Conservation (phyloP, 2,113 vertebrate species). For the Ibidorhyncha struthersii region DNA sequence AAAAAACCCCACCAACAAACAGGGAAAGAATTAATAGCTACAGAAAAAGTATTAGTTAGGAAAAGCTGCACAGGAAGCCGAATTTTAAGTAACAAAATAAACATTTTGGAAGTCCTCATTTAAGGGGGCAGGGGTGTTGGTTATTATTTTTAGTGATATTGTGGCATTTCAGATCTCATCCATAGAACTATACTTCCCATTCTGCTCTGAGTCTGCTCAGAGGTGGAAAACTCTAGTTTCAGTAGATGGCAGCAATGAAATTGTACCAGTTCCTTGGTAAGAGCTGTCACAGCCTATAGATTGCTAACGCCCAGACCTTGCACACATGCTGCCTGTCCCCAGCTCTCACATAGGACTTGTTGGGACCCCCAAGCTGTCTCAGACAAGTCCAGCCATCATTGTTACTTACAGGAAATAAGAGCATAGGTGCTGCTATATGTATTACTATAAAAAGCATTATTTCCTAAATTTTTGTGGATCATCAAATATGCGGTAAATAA, state of each 20-base stretch:
- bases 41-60: background rate
- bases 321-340: background rate
- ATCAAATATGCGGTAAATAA: background rate
- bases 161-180: constrained; percentile 39
- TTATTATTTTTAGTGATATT: background rate
- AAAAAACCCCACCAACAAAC: background rate
- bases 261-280: background rate
- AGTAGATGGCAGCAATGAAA: background rate
- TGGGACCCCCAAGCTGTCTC: background rate
- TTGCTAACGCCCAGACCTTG: background rate
- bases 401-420: background rate
- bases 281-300: background rate
- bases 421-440: accelerated
- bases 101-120: background rate
- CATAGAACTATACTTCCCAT: background rate
- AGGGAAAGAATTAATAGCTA: background rate
- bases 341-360: background rate
- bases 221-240: background rate
- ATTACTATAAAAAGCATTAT: background rate
- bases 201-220: background rate
- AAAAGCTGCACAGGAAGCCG: background rate
- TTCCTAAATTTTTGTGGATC: background rate
- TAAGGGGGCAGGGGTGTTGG: background rate
- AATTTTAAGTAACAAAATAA: background rate
- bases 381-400: background rate